phyloP scores from a whole-genome alignment of 2,888 invertebrate genomes.

The Heliconius cydno region DNA sequence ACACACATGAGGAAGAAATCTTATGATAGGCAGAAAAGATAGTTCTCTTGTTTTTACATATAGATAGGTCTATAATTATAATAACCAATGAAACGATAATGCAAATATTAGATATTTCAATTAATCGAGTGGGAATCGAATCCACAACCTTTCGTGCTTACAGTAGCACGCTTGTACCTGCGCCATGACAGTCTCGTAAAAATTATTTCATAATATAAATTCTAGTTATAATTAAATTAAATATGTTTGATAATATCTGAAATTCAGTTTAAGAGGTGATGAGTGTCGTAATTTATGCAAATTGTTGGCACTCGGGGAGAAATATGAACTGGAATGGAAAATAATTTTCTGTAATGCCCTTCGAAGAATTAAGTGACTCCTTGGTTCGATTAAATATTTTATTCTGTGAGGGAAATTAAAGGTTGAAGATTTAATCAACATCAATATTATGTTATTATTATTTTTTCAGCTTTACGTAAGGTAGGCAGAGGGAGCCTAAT shows the following conservation, averaged over 20 bases:
- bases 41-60: not conserved
- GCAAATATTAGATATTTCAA: too few species aligned
- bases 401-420: constrained; percentile 8
- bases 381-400: constrained; percentile 21
- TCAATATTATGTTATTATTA: not conserved
- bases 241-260: constrained; percentile 62
- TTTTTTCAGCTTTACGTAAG: not conserved
- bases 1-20: constrained; percentile 46
- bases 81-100: not conserved
- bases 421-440: not conserved
- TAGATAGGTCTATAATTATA: not conserved
- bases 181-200: not conserved
- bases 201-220: constrained; percentile 22
- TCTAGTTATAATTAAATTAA: constrained; percentile 56
- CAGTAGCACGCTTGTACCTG: too few species aligned
- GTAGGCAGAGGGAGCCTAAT: too few species aligned
- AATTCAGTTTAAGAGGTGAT: constrained; percentile 62
- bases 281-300: constrained; percentile 73
- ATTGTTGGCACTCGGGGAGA: constrained; percentile 63
- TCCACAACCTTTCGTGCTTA: too few species aligned
- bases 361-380: constrained; percentile 59
- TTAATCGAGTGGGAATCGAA: too few species aligned
- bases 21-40: not conserved
- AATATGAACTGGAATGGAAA: constrained; percentile 65
- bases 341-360: constrained; percentile 70